phyloP scores from a whole-genome alignment of 2,797 vertebrate species.

The Mus minutoides region DNA sequence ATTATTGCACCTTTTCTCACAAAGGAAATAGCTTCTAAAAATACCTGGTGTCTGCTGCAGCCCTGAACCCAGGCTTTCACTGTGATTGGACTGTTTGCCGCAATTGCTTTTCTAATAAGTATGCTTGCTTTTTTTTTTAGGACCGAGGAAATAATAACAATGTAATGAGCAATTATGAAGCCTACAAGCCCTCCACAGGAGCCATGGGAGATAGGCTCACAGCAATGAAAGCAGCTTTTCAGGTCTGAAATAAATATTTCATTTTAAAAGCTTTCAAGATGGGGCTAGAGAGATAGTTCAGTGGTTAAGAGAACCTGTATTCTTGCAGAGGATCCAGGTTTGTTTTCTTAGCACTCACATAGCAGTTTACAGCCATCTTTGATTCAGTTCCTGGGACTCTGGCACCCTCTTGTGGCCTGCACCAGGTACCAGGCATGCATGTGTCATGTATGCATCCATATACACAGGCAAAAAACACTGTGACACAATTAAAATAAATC shows the following conservation, averaged over 20 bases:
- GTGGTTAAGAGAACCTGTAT: neutral
- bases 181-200: slow-evolving; percentile 94
- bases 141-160: slow-evolving; percentile 91
- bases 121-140: slow-evolving; percentile 84
- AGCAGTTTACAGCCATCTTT: neutral
- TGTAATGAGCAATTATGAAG: slow-evolving; percentile 93
- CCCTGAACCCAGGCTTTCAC: neutral
- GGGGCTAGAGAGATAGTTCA: neutral
- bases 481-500: too few species aligned
- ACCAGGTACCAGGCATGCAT: neutral
- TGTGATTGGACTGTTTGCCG: neutral
- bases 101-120: slow-evolving; percentile 15
- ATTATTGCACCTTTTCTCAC: neutral
- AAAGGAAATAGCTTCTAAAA: slow-evolving; percentile 42
- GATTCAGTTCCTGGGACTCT: neutral
- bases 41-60: neutral
- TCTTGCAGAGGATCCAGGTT: neutral
- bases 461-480: neutral
- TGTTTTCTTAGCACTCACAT: neutral
- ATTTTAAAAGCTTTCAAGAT: neutral
- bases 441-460: neutral
- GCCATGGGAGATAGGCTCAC: slow-evolving; percentile 98
- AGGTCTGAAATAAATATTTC: slow-evolving; percentile 88
- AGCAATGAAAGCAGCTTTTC: slow-evolving; percentile 98
- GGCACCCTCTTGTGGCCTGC: neutral